Percentiles rank a stretch among this genome's conserved stretches.
These are phyloP conservation scores for Amblyopsis hoosieri DNA, from an alignment of 2,797 vertebrate species.

Conservation along the genomic window DNA sequence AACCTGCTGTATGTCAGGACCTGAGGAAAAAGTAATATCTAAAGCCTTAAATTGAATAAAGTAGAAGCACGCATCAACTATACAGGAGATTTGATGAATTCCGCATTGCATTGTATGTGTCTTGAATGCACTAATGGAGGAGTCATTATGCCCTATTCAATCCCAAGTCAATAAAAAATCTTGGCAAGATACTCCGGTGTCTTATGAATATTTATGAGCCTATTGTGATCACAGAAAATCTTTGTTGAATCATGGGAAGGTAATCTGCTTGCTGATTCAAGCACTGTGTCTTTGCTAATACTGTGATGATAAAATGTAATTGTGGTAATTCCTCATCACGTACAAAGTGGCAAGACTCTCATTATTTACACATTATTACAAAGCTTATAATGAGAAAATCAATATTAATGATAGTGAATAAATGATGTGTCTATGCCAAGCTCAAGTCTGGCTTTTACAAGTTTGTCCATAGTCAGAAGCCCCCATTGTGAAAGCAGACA, in stretches of 20 bases:
- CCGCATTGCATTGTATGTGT: conserved; percentile 44
- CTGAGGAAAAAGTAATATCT: too few relatives aligned
- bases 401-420: conserved; percentile 68
- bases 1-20: too few relatives aligned
- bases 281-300: conserved; percentile 56
- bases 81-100: conserved; percentile 40
- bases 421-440: conserved; percentile 38
- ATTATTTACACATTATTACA: conserved; percentile 64
- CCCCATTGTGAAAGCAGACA: conserved; percentile 6
- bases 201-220: conserved; percentile 69
- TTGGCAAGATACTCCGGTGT: conserved; percentile 50
- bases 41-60: conserved; percentile 45
- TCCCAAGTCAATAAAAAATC: conserved; percentile 61
- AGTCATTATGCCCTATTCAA: conserved; percentile 65
- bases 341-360: conserved; percentile 54
- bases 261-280: conserved; percentile 66
- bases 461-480: conserved; percentile 18
- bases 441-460: conserved; percentile 36
- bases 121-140: conserved; percentile 50
- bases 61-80: conserved; percentile 38
- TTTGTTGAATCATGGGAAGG: conserved; percentile 60
- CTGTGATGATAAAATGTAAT: conserved; percentile 57
- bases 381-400: conserved; percentile 50
- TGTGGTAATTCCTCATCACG: conserved; percentile 62
- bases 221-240: conserved; percentile 64